Conservation (phyloP, 2,797 vertebrate species). For the Oryzias dopingdopingensis region DNA sequence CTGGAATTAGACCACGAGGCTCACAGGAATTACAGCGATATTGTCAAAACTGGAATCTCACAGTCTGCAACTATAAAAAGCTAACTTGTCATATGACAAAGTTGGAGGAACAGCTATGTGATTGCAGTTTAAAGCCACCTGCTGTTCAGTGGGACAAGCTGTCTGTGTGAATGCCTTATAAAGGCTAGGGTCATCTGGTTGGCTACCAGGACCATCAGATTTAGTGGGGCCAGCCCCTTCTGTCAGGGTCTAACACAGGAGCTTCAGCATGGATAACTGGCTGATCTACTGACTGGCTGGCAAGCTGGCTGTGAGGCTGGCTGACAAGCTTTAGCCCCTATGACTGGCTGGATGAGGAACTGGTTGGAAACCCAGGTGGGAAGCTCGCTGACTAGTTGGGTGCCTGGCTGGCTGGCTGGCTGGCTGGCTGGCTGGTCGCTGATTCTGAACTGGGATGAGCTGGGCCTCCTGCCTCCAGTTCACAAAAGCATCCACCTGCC, state of each 20-base stretch:
- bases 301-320: slow-evolving; percentile 55
- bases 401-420: slow-evolving; percentile 36
- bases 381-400: slow-evolving; percentile 59
- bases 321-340: slow-evolving; percentile 34
- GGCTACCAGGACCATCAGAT: slow-evolving; percentile 62
- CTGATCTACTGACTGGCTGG: slow-evolving; percentile 60
- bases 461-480: slow-evolving; percentile 50
- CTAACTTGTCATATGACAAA: slow-evolving; percentile 68
- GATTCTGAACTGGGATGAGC: slow-evolving; percentile 49
- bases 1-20: slow-evolving; percentile 18
- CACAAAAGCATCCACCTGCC: slow-evolving; percentile 57
- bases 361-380: slow-evolving; percentile 63
- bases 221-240: slow-evolving; percentile 63
- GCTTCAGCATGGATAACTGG: slow-evolving; percentile 55
- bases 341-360: slow-evolving; percentile 63
- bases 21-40: slow-evolving; percentile 44
- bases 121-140: slow-evolving; percentile 60
- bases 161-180: slow-evolving; percentile 66
- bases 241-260: slow-evolving; percentile 59
- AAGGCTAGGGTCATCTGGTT: slow-evolving; percentile 69
- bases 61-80: slow-evolving; percentile 50
- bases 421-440: slow-evolving; percentile 37
- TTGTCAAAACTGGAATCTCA: slow-evolving; percentile 48
- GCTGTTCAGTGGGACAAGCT: slow-evolving; percentile 55
- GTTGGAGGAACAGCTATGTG: slow-evolving; percentile 58